Percentiles rank a stretch among this genome's conserved stretches.
Conservation (phyloP, 2,113 vertebrate species). For the Cygnus atratus region DNA sequence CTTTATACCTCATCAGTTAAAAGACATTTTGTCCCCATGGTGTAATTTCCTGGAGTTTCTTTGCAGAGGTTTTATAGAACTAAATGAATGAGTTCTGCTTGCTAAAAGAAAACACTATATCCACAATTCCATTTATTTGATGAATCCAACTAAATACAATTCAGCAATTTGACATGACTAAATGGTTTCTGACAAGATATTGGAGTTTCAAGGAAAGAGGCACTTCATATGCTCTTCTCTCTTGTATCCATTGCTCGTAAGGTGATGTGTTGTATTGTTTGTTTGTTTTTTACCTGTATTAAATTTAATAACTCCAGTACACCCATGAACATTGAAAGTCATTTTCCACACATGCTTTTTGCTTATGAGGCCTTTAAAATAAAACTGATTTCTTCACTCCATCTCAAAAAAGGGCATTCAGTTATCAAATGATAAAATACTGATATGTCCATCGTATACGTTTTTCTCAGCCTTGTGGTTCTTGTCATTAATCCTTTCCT, state of each 20-base stretch:
- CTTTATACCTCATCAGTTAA: constrained; percentile 21
- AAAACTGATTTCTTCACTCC: not conserved
- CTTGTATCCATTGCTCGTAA: not conserved
- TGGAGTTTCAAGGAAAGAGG: not conserved
- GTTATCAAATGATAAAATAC: not conserved
- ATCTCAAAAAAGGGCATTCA: not conserved
- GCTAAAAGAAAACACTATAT: not conserved
- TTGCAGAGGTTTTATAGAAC: not conserved
- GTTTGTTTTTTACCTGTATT: not conserved
- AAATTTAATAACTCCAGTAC: not conserved
- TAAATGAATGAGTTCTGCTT: constrained; percentile 27
- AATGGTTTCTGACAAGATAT: constrained; percentile 16
- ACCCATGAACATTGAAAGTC: not conserved
- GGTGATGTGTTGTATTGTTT: not conserved
- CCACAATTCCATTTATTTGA: constrained; percentile 15
- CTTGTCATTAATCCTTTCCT: not conserved
- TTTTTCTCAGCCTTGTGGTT: not conserved
- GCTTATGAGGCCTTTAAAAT: not conserved
- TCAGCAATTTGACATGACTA: not conserved
- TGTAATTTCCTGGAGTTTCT: constrained; percentile 22
- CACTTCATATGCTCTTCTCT: not conserved
- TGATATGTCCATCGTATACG: not conserved
- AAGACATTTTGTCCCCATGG: not conserved
- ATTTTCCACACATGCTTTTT: not conserved
- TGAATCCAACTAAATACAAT: not conserved